Evolutionary conservation across 2,888 invertebrate species (phyloP).

Genomic region (Listrodromus nycthemerus): DNA sequence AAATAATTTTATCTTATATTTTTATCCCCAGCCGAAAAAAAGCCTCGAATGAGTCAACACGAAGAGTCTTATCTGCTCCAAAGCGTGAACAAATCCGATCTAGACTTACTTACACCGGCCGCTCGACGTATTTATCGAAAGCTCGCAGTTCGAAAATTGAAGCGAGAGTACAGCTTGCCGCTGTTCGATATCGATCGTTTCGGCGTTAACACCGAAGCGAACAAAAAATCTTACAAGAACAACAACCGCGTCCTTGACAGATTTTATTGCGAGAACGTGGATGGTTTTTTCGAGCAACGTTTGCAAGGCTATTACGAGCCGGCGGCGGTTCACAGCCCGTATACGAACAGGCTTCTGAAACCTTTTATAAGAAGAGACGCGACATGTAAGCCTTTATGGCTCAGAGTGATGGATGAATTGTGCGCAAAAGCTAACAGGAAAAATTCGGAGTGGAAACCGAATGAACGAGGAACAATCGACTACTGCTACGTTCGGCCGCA

Average conservation of each 20-base stretch:
- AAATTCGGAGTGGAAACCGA: slow-evolving; percentile 81
- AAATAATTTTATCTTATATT: slow-evolving; percentile 13
- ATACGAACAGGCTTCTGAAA: slow-evolving; percentile 90
- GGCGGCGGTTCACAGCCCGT: slow-evolving; percentile 88
- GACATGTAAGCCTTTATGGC: slow-evolving; percentile 89
- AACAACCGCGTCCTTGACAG: slow-evolving; percentile 78
- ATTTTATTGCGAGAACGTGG: slow-evolving; percentile 76
- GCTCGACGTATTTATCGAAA: slow-evolving; percentile 86
- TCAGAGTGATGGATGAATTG: slow-evolving; percentile 89
- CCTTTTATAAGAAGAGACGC: slow-evolving; percentile 93
- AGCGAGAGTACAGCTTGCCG: slow-evolving; percentile 86
- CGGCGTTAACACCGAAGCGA: slow-evolving; percentile 61
- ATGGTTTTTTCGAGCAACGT: slow-evolving; percentile 80
- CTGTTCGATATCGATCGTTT: slow-evolving; percentile 86
- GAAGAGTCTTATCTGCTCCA: slow-evolving; percentile 85
- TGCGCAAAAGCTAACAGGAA: slow-evolving; percentile 86
- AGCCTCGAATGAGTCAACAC: slow-evolving; percentile 84
- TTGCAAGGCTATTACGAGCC: slow-evolving; percentile 86
- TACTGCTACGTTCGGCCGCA: slow-evolving; percentile 95
- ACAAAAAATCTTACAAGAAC: slow-evolving; percentile 60
- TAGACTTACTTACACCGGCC: slow-evolving; percentile 77
- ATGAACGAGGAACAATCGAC: slow-evolving; percentile 89
- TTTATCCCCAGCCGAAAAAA: slow-evolving; percentile 71
- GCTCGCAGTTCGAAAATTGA: slow-evolving; percentile 86
- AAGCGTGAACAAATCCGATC: slow-evolving; percentile 75